Percentiles rank a stretch among this genome's conserved stretches.
These are phyloP conservation scores for Altica lythri DNA, from an alignment of 2,888 invertebrate genomes.

Conservation along the genomic window DNA sequence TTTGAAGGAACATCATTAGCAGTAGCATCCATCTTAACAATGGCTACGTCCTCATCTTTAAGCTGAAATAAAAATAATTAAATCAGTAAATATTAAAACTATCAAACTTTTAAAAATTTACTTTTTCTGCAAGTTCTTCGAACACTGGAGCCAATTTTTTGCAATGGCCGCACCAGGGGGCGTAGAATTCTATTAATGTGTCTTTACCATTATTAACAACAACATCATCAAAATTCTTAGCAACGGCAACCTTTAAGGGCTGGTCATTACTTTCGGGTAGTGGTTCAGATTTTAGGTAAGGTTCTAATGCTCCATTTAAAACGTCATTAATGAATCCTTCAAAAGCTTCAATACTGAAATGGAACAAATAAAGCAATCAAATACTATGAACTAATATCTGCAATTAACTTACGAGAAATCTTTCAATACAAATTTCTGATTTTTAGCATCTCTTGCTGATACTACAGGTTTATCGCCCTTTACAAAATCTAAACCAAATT, in stretches of 20 bases:
- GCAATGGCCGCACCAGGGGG: slow-evolving; percentile 99
- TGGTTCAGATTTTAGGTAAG: slow-evolving; percentile 94
- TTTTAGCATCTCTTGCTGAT: slow-evolving; percentile 79
- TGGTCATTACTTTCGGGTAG: slow-evolving; percentile 85
- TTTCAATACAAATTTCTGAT: slow-evolving; percentile 87
- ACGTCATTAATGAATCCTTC: slow-evolving; percentile 84
- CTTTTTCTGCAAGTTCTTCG: slow-evolving; percentile 90
- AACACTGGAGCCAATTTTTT: slow-evolving; percentile 92
- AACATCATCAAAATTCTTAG: slow-evolving; percentile 94
- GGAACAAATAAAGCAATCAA: slow-evolving; percentile 17
- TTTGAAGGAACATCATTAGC: slow-evolving; percentile 94
- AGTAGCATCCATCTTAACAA: slow-evolving; percentile 98
- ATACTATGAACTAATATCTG: neutral
- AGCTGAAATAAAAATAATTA: slow-evolving; percentile 34
- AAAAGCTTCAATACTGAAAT: slow-evolving; percentile 78
- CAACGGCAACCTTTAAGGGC: slow-evolving; percentile 88
- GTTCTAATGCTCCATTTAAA: slow-evolving; percentile 79
- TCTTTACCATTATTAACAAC: slow-evolving; percentile 91
- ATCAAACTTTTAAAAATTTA: slow-evolving; percentile 45
- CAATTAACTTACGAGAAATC: slow-evolving; percentile 86
- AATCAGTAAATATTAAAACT: neutral
- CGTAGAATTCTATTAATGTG: slow-evolving; percentile 96
- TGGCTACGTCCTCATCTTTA: slow-evolving; percentile 79
- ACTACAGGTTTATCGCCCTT: slow-evolving; percentile 89
- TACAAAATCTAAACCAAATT: slow-evolving; percentile 87